phyloP scores from a whole-genome alignment of 30 jellyfish, hydroid and myxozoan species.

The Catostylus mosaicus region DNA sequence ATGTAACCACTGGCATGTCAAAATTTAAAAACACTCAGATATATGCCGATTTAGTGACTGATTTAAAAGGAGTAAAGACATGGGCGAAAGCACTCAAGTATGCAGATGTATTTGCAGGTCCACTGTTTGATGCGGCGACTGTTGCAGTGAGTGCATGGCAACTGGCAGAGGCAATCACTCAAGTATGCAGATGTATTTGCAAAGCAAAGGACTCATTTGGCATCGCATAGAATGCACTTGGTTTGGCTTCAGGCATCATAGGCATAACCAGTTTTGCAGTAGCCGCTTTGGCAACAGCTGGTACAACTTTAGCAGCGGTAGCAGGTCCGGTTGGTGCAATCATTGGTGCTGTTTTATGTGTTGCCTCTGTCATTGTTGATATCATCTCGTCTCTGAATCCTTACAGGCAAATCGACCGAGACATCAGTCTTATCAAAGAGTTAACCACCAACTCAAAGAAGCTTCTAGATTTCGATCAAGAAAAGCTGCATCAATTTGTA shows the following conservation, averaged over 20 bases:
- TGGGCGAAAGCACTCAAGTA: slow-evolving; percentile 36
- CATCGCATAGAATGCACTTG: slow-evolving; percentile 30
- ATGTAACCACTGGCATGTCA: slow-evolving; percentile 12
- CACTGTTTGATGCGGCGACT: slow-evolving; percentile 34
- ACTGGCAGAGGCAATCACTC: slow-evolving; percentile 46
- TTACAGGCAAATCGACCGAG: slow-evolving; percentile 25
- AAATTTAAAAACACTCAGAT: slow-evolving; percentile 30
- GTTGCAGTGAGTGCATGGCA: slow-evolving; percentile 36
- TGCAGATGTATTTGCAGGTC: slow-evolving; percentile 43
- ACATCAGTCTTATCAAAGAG: not conserved
- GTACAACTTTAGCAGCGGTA: slow-evolving; percentile 45
- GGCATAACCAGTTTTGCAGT: slow-evolving; percentile 37
- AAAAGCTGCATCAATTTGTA: not conserved
- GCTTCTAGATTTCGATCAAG: slow-evolving; percentile 15
- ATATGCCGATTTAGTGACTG: slow-evolving; percentile 21
- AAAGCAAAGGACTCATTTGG: slow-evolving; percentile 6
- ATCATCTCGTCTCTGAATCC: slow-evolving; percentile 26
- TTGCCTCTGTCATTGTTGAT: slow-evolving; percentile 31
- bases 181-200: too few species aligned
- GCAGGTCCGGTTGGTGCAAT: slow-evolving; percentile 55
- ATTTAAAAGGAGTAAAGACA: slow-evolving; percentile 26
- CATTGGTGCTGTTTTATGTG: slow-evolving; percentile 23
- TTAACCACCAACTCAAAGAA: slow-evolving; percentile 26
- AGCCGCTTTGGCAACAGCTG: slow-evolving; percentile 54
- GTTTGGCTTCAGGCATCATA: slow-evolving; percentile 23